phyloP scores from a whole-genome alignment of 2,113 vertebrate genomes.

The Piprites chloris region DNA sequence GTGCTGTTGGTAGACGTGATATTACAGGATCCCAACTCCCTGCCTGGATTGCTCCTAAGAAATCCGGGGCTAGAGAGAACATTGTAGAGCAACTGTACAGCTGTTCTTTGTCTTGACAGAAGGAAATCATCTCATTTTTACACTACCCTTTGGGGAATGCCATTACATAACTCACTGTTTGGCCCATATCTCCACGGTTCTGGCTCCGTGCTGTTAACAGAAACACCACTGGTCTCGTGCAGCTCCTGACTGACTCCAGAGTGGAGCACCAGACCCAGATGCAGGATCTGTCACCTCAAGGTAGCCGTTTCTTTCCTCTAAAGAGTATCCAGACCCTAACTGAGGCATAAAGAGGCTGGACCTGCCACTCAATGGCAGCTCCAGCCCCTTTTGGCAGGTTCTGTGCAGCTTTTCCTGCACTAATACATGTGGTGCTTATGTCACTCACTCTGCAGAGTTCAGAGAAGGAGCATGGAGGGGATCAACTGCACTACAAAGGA shows the following conservation, averaged over 20 bases:
- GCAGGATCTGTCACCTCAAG: neutral
- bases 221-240: neutral
- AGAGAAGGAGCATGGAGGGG: neutral
- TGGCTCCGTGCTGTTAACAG: neutral
- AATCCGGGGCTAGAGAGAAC: neutral
- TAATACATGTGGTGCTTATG: neutral
- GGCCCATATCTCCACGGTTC: neutral
- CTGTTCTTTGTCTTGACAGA: neutral
- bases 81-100: neutral
- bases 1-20: neutral
- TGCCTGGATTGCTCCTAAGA: neutral
- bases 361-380: neutral
- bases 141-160: neutral
- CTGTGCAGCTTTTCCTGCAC: neutral
- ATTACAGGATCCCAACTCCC: neutral
- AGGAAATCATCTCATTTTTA: neutral
- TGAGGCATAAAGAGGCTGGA: neutral
- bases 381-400: neutral
- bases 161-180: neutral
- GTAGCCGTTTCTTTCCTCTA: neutral
- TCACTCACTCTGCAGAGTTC: neutral
- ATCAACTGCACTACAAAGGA: neutral
- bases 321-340: neutral
- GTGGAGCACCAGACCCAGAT: rapidly evolving
- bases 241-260: neutral